phyloP scores from a whole-genome alignment of 2,888 invertebrate species.

The Trimorus sp. region DNA sequence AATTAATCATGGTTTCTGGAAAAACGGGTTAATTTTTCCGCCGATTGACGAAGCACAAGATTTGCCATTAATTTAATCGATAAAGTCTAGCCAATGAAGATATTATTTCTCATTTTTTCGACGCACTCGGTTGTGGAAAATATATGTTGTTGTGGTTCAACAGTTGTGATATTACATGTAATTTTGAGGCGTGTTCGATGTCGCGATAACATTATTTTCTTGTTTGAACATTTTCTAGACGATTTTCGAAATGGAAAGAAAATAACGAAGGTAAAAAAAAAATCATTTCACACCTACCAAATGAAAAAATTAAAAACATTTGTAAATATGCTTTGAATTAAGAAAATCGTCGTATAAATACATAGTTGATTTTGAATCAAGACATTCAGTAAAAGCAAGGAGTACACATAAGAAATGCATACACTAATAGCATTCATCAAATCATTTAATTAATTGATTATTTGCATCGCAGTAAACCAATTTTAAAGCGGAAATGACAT shows the following conservation, averaged over 20 bases:
- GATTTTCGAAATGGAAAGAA: too few species aligned
- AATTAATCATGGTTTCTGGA: constrained; percentile 36
- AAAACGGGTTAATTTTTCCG: constrained; percentile 33
- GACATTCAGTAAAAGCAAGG: too few species aligned
- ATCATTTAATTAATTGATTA: constrained; percentile 6
- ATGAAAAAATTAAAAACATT: too few species aligned
- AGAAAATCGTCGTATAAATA: too few species aligned
- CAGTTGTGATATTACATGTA: constrained; percentile 2
- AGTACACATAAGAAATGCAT: too few species aligned
- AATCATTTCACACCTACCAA: too few species aligned
- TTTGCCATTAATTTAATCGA: constrained; percentile 43
- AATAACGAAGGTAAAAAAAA: too few species aligned
- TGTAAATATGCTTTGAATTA: too few species aligned
- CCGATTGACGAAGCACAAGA: constrained; percentile 9
- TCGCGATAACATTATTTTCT: too few species aligned
- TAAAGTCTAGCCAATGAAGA: constrained; percentile 32
- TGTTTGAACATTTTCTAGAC: too few species aligned
- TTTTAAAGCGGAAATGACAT: constrained; percentile 18
- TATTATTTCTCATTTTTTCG: constrained; percentile 30
- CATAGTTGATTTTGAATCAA: too few species aligned
- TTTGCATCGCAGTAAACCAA: constrained; percentile 9
- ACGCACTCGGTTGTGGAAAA: constrained; percentile 18
- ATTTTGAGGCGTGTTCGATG: constrained; percentile 3
- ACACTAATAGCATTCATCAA: neutral
- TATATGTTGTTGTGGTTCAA: constrained; percentile 23